Base-by-base conservation (phyloP, 2,888 invertebrate genomes). In the Entomobrya proxima region DNA sequence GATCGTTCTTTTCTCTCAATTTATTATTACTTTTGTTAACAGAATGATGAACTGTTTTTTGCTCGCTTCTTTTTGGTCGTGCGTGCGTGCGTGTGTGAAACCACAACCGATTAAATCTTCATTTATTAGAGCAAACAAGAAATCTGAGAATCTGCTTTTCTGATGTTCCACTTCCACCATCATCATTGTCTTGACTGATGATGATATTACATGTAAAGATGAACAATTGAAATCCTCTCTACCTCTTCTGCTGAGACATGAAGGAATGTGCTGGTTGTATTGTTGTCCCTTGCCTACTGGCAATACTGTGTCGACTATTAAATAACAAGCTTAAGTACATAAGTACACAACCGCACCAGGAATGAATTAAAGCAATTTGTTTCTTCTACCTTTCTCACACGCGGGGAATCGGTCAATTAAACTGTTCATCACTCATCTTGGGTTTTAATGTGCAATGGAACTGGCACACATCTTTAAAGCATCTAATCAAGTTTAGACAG, bases 361-460 rank as follows among this genome's bases (percentile, higher is more conserved):
- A 44, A 78, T 55, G 47, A 85, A 74, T 79, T 79, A 47, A n/a
- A 85, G 35, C 32, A n/a, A 85, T 79, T 85, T 77, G 52, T 50
- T 82, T 64, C 61, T 50, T 64, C 35, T 18, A 21, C 18, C 15
- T 7, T 35, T 74, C 24, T 72, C 72, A 32, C 30, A 30, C 30
- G 27, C 27, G 18, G 27, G 47, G 11, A 74, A 61, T 44, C 74
- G 61, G 78, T 52, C 84, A 74, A 85, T 83, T 83, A 40, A 58
- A 74, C 58, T 58, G 84, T 72, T 58, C 55, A 85, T 78, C 84
- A 85, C 84, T 69, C 82, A 75, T 75, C 27, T 58, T 50, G 58
- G 27, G 21, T 47, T 55, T 35, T 47, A 47, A 15, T 24, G 47
- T 30, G 72, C n/a, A 11, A 6, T 47, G 52, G 50, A 44, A 24